phyloP scores from a whole-genome alignment of 2,888 invertebrate genomes.

The Aporophyla lueneburgensis region DNA sequence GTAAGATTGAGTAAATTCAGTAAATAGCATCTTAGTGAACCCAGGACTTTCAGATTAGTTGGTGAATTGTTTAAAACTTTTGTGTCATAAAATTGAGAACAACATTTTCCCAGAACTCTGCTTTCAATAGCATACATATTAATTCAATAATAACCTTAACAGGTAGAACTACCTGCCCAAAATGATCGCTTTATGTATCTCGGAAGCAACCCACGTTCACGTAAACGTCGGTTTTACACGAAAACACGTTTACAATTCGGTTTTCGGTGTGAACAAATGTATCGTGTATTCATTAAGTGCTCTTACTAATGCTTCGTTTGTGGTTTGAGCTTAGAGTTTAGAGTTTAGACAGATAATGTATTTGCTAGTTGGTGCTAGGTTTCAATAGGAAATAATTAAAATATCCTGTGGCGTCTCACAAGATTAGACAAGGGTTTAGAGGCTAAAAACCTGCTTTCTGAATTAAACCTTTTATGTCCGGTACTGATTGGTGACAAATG shows the following conservation, averaged over 20 bases:
- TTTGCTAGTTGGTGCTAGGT: constrained; percentile 14
- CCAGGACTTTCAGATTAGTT: not conserved
- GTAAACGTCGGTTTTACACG: constrained; percentile 27
- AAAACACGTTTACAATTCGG: constrained; percentile 34
- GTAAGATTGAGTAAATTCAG: not conserved
- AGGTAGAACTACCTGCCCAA: not conserved
- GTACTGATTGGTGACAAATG: too few species aligned
- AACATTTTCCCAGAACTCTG: too few species aligned
- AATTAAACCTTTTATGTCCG: not conserved
- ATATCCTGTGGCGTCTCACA: not conserved
- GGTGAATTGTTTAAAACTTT: constrained; percentile 4
- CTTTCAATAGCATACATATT: constrained; percentile 14
- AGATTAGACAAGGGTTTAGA: constrained; percentile 10
- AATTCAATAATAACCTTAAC: constrained; percentile 14
- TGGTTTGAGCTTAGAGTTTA: constrained; percentile 17
- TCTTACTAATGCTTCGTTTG: constrained; percentile 15
- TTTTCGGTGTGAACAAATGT: constrained; percentile 33
- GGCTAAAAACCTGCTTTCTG: not conserved
- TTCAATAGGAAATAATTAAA: constrained; percentile 43
- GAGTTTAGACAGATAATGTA: not conserved
- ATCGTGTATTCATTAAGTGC: constrained; percentile 34
- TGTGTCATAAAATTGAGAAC: too few species aligned
- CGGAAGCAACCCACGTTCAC: constrained; percentile 52
- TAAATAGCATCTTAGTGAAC: not conserved
- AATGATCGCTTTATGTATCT: constrained; percentile 37